Evolutionary conservation across 2,113 vertebrate species (phyloP).

Genomic region (Menura novaehollandiae): DNA sequence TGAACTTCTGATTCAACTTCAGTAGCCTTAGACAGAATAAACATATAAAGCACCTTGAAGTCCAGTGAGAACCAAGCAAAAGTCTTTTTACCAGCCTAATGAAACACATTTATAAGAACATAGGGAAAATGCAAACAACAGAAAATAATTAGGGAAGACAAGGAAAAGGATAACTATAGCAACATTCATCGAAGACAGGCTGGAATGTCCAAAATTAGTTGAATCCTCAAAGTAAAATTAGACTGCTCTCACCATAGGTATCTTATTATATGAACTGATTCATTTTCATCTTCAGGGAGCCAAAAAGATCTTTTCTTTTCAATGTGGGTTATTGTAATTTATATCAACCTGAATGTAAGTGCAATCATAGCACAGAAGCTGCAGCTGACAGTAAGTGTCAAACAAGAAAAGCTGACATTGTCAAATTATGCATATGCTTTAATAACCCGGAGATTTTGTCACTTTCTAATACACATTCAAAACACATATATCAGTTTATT

Average conservation of each 20-base stretch:
- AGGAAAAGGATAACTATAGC: not conserved
- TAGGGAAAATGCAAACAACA: not conserved
- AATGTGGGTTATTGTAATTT: not conserved
- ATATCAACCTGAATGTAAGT: not conserved
- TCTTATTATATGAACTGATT: not conserved
- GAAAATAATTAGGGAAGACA: not conserved
- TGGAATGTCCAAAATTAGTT: not conserved
- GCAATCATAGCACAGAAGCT: not conserved
- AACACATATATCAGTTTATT: not conserved
- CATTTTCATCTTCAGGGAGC: not conserved
- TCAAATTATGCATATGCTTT: not conserved
- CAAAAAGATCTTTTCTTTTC: not conserved
- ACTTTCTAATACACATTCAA: not conserved
- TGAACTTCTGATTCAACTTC: not conserved
- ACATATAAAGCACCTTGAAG: not conserved
- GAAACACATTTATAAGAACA: not conserved
- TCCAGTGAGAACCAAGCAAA: not conserved
- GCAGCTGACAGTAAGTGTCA: not conserved
- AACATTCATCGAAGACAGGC: not conserved
- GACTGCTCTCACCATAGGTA: not conserved
- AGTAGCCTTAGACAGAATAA: not conserved
- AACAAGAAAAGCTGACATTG: not conserved
- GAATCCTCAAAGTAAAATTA: not conserved
- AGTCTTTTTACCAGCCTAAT: not conserved
- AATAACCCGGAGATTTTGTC: not conserved